These are phyloP conservation scores for Brachionus calyciflorus DNA, from an alignment of 1,140 invertebrate genomes.

Conservation along the genomic window DNA sequence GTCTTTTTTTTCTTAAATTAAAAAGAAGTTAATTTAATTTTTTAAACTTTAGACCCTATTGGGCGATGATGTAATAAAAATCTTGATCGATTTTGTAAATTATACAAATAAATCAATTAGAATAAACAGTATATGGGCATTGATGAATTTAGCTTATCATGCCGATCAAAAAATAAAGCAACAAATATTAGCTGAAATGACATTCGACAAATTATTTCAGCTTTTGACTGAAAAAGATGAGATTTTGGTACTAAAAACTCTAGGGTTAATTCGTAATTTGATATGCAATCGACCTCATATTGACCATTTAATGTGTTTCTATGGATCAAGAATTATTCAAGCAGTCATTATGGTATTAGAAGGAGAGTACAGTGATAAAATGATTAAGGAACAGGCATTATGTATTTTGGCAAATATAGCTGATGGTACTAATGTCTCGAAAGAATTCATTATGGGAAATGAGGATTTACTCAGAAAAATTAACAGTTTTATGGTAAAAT, in stretches of 20 bases:
- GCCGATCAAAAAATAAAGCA: constrained; percentile 32
- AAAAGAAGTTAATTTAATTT: neutral
- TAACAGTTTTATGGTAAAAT: constrained; percentile 37
- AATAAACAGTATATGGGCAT: constrained; percentile 41
- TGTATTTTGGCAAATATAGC: constrained; percentile 45
- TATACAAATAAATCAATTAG: constrained; percentile 36
- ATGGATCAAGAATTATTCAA: constrained; percentile 37
- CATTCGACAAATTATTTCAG: constrained; percentile 28
- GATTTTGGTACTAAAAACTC: constrained; percentile 23
- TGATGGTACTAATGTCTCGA: constrained; percentile 4
- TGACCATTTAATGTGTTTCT: constrained; percentile 38
- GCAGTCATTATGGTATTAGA: constrained; percentile 44
- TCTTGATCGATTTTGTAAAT: constrained; percentile 33
- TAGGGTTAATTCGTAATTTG: constrained; percentile 37
- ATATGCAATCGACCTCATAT: constrained; percentile 41
- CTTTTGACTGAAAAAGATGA: constrained; percentile 37
- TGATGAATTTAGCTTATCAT: constrained; percentile 46
- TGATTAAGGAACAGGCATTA: constrained; percentile 37
- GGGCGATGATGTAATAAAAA: constrained; percentile 32
- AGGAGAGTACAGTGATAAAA: neutral
- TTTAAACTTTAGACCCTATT: constrained; percentile 8
- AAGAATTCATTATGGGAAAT: constrained; percentile 44
- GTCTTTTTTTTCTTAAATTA: too few species aligned
- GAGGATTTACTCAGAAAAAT: constrained; percentile 41
- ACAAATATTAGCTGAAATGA: constrained; percentile 8